Base-by-base conservation (phyloP, 2,888 invertebrate species). In the Epinotia brunnichana region DNA sequence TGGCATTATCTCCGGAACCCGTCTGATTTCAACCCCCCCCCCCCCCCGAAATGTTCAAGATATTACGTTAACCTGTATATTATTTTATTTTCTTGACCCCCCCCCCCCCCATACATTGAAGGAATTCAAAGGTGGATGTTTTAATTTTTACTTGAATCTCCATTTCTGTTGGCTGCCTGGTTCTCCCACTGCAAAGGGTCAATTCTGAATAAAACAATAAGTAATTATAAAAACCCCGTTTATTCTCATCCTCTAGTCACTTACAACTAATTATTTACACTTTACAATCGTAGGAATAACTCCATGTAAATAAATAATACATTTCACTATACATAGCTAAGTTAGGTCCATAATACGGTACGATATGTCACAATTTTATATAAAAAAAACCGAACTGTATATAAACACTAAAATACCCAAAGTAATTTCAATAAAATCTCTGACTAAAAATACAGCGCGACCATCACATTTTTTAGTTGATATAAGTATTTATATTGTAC, bases 211-310 rank as follows among this genome's bases (percentile, higher is more conserved):
- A 69, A 73, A 70, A 60, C n/a, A 73, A 19, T n/a, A 7, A 11
- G 2, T 69, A 66, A 41, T 60, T 73, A 60, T 69, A 73, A 73
- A 73, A 24, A 66, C 64, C 69, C 73, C 63, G 29, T 73, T 73
- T 73, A 66, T 63, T 74, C 70, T 63, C 73, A 73, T 57, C 69
- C 73, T 44, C 67, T 62, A 63, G 57, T 70, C 29, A 17, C 67
- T 53, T 74, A 64, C 13, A 69, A 7, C 44, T 62, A 54, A 21
- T 60, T 69, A 73, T 73, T 60, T 73, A 73, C 69, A 73, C 44
- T 73, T 60, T 70, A 73, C 73, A 73, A n/a, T 56, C 5, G 60
- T 15, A 61, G 51, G 61, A 53, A 63, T 21, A 60, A 21, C 5
- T 69, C 19, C 51, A 60, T 63, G 63, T 48, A 63, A 63, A 72